Percentiles rank a stretch among this genome's conserved stretches.
These are phyloP conservation scores for Halichoerus grypus DNA, from an alignment of 2,113 vertebrate genomes.

Conservation along the genomic window DNA sequence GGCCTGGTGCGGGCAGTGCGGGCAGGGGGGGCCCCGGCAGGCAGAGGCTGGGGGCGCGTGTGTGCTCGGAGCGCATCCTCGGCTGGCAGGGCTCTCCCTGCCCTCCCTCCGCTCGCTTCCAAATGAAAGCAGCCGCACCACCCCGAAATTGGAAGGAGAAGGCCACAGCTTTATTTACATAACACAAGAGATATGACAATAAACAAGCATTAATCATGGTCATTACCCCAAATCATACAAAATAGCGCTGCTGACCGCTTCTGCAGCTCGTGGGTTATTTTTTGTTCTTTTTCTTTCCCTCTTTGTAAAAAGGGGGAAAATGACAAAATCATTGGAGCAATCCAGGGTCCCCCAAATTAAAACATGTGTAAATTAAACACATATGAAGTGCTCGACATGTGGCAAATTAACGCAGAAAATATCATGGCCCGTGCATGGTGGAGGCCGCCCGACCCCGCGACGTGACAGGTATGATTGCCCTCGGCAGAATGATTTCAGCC, in stretches of 20 bases:
- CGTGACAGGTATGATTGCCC: conserved; percentile 89
- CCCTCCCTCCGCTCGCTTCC: background rate
- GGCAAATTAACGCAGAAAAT: conserved; percentile 86
- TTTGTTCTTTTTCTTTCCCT: conserved; percentile 22
- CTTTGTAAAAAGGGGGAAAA: conserved; percentile 55
- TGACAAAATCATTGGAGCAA: conserved; percentile 75
- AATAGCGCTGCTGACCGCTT: conserved; percentile 72
- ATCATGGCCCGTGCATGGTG: conserved; percentile 82
- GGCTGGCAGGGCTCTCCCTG: background rate
- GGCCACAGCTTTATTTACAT: conserved; percentile 70
- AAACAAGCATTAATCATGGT: conserved; percentile 74
- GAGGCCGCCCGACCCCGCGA: conserved; percentile 80
- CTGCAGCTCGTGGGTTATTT: background rate
- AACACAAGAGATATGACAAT: conserved; percentile 26
- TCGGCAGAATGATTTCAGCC: conserved; percentile 89
- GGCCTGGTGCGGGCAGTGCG: background rate
- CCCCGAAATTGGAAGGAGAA: conserved; percentile 58
- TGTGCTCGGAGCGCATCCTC: background rate
- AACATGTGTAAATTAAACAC: conserved; percentile 87
- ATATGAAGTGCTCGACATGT: conserved; percentile 82
- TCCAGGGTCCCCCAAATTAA: conserved; percentile 80
- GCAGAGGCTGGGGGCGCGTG: background rate
- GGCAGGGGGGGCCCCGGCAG: conserved; percentile 60
- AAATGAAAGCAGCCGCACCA: conserved; percentile 12
- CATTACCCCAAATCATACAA: conserved; percentile 65